Evolutionary conservation across 1,140 invertebrate species (phyloP), one percentile per base, ranked within the genome.

Genomic region (Belonocnema kinseyi): DNA sequence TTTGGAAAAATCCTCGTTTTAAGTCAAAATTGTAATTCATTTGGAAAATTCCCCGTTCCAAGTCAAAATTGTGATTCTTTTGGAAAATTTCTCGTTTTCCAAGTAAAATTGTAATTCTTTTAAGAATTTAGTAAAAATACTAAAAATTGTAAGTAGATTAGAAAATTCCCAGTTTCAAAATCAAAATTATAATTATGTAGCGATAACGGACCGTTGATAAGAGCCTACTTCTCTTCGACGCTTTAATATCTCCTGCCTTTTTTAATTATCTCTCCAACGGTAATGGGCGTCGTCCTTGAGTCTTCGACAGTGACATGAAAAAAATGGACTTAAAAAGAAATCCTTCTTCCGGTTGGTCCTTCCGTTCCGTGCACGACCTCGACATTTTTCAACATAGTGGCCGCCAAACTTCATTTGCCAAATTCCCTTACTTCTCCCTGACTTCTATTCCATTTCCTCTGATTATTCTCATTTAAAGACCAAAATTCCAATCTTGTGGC

Each of bases 211-310:
- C 80, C 76, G 76, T 17, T 87, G 86, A 88, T 88, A 88, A 87
- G 87, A 71, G 81, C 66, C 80, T 78, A 77, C 76, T 79, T 81
- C 73, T 82, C 78, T 82, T 80, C 80, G 82, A 82, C 79, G 85
- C 83, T 88, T 87, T 88, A 87, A 88, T 88, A 88, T 88, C 85
- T 87, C 83, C 52, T 74, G 40, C 40, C 83, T 86, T 88, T 89
- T 88, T 89, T 88, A 89, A 89, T 89, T 88, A 88, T 88, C 87
- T 85, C 77, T 78, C 80, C 80, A 77, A 78, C 81, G 82, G 84
- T 88, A 87, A 88, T 87, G 82, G 86, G 79, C 82, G 81, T 77
- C 77, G 80, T 85, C 80, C 80, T 79, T 56, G 7, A 77, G 80
- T 75, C 85, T 87, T 83, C 82, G 58, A 78, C 78, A 81, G 78